A percentile compares a stretch with the other conserved stretches of the same genome.
phyloP scores from a whole-genome alignment of 2,113 vertebrate genomes.

The Echinops telfairi region DNA sequence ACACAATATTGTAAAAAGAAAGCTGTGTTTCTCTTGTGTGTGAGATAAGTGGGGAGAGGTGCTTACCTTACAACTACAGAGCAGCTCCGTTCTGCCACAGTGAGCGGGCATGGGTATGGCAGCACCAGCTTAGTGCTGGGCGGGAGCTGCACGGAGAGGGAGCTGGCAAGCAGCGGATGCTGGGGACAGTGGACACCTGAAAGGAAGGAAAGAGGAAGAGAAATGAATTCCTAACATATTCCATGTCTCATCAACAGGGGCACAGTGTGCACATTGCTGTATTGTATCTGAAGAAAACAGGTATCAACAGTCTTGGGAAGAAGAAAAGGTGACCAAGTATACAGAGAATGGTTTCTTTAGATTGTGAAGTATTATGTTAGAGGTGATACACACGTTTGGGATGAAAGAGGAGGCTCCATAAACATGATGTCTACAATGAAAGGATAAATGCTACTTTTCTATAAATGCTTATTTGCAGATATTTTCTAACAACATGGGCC shows the following conservation, averaged over 20 bases:
- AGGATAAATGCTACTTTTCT: slow-evolving; percentile 35
- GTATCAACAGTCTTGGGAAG: slow-evolving; percentile 38
- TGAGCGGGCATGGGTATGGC: slow-evolving; percentile 84
- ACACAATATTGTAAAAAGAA: slow-evolving; percentile 86
- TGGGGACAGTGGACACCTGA: slow-evolving; percentile 87
- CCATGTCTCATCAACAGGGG: slow-evolving; percentile 24
- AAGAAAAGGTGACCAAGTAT: slow-evolving; percentile 31
- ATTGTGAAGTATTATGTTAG: slow-evolving; percentile 13
- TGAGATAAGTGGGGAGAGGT: slow-evolving; percentile 75
- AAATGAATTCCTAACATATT: slow-evolving; percentile 77
- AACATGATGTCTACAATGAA: slow-evolving; percentile 16
- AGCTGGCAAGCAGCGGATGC: slow-evolving; percentile 86
- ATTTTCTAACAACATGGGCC: slow-evolving; percentile 10
- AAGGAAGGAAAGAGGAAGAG: slow-evolving; percentile 75
- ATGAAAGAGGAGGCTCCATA: slow-evolving; percentile 49
- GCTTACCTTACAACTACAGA: slow-evolving; percentile 87
- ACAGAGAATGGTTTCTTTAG: background rate
- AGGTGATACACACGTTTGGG: slow-evolving; percentile 14
- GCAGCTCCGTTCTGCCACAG: slow-evolving; percentile 85
- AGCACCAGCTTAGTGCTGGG: slow-evolving; percentile 82
- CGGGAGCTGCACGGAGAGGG: slow-evolving; percentile 85
- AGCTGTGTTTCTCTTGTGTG: slow-evolving; percentile 61
- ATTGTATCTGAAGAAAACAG: background rate
- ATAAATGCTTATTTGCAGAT: slow-evolving; percentile 48
- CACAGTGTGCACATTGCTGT: background rate